Base-by-base conservation (phyloP, 2,888 invertebrate genomes). In the Tipula unca region DNA sequence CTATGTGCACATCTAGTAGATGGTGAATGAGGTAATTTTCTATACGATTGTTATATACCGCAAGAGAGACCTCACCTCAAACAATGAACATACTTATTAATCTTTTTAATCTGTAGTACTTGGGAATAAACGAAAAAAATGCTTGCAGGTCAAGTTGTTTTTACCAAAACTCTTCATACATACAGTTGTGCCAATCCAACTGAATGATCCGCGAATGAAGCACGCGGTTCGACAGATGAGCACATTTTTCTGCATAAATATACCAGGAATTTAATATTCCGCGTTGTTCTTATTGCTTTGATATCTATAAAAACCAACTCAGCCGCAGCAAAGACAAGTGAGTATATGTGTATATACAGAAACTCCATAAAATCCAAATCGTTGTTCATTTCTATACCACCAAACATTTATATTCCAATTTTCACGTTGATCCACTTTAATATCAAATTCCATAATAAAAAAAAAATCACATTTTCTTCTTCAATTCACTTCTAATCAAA, bases 341-440 rank as follows among this genome's bases (percentile, higher is more conserved):
- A 69, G 69, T 69, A 48, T n/a, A 48, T 17, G 10, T 17, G 17
- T 14, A 32, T 2, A 32, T 32, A 32, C 32, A 32, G 5, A 32
- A 32, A 25, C 69, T 13, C 25, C 25, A 69, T 69, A 69, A 69
- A 69, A 69, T 69, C 69, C 25, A 20, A 25, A 69, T 69, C 69
- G 25, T 25, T 20, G 69, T 69, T 69, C 69, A 20, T 3, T 69
- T 69, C 8, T 10, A n/a, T 10, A 25, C 25, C 69, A 69, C 69
- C 69, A 69, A 69, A 69, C 69, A 69, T 69, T 69, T 69, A 69
- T 69, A 69, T 69, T 69, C 69, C 69, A 69, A 69, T 69, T 69
- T 69, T 69, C 69, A 69, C 69, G 69, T 69, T 69, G 69, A 69
- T 69, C 69, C 69, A 69, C 69, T 69, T 69, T 69, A 25, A 69